Conservation (phyloP, 2,888 invertebrate species). For the Blera fallax region DNA sequence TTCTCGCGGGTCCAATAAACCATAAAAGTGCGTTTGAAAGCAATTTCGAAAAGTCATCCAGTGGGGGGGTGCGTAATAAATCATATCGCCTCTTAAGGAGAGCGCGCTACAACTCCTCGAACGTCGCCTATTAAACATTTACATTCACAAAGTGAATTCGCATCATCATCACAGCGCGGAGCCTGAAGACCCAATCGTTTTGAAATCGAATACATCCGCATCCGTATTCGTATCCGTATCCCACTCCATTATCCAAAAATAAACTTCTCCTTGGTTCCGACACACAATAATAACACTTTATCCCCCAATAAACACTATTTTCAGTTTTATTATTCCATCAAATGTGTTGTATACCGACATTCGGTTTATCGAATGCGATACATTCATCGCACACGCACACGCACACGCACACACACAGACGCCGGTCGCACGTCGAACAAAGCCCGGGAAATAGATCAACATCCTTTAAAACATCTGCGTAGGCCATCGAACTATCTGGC, state of each 20-base stretch:
- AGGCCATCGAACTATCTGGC: conserved; percentile 44
- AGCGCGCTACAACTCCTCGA: neutral
- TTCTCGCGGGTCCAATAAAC: conserved; percentile 10
- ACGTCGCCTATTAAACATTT: neutral
- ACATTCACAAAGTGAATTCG: neutral
- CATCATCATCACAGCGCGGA: neutral
- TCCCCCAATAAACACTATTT: conserved; percentile 43
- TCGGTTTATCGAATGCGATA: conserved; percentile 12
- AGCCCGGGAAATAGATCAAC: conserved; percentile 9
- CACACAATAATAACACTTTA: conserved; percentile 23
- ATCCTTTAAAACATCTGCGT: conserved; percentile 32
- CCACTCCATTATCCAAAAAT: neutral
- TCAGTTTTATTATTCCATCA: conserved; percentile 43
- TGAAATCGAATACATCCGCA: neutral
- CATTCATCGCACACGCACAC: neutral
- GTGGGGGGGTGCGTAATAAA: neutral
- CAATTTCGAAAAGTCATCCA: conserved; percentile 12
- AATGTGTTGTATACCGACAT: neutral
- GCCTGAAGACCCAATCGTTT: neutral
- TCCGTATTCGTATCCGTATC: neutral
- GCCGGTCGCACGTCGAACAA: neutral
- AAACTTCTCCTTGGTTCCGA: neutral
- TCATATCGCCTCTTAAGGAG: neutral
- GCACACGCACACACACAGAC: neutral
- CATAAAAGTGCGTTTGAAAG: neutral